Conservation (phyloP, 1,140 invertebrate genomes). For the Mesaphorura yosii region DNA sequence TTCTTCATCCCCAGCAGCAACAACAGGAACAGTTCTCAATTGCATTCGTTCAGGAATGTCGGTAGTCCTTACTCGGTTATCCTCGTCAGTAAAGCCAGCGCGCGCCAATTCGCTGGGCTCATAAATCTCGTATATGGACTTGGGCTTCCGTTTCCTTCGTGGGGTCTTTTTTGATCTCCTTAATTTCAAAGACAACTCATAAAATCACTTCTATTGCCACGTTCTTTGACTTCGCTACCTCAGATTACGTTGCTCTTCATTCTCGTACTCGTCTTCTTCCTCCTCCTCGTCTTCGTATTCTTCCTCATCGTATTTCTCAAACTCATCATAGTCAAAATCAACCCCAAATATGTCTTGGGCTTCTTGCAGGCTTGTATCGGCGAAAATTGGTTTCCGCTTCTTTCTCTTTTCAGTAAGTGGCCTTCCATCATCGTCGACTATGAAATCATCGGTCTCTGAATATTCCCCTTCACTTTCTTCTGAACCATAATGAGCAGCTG, state of each 20-base stretch:
- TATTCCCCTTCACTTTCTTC: conserved; percentile 56
- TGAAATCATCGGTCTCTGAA: conserved; percentile 89
- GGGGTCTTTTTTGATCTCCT: conserved; percentile 54
- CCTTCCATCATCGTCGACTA: conserved; percentile 89
- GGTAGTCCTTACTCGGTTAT: conserved; percentile 80
- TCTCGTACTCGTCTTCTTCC: conserved; percentile 45
- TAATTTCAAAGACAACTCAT: conserved; percentile 18
- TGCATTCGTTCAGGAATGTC: conserved; percentile 89
- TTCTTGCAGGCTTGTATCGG: conserved; percentile 87
- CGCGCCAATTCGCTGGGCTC: conserved; percentile 94
- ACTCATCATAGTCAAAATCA: conserved; percentile 95
- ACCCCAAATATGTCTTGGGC: conserved; percentile 99
- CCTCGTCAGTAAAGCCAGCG: conserved; percentile 86
- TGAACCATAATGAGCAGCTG: conserved; percentile 54
- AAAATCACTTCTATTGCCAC: conserved; percentile 11
- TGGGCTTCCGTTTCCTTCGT: conserved; percentile 66
- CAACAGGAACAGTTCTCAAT: conserved; percentile 68
- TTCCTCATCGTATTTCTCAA: conserved; percentile 76
- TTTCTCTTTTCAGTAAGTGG: conserved; percentile 78
- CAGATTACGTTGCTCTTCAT: conserved; percentile 21
- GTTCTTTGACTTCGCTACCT: conserved; percentile 27
- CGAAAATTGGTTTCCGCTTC: conserved; percentile 77
- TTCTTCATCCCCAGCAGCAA: conserved; percentile 70
- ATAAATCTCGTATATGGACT: conserved; percentile 90
- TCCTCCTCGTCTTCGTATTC: conserved; percentile 74